These are phyloP conservation scores for Nylanderia fulva DNA, from an alignment of 1,140 invertebrate species.

Conservation along the genomic window DNA sequence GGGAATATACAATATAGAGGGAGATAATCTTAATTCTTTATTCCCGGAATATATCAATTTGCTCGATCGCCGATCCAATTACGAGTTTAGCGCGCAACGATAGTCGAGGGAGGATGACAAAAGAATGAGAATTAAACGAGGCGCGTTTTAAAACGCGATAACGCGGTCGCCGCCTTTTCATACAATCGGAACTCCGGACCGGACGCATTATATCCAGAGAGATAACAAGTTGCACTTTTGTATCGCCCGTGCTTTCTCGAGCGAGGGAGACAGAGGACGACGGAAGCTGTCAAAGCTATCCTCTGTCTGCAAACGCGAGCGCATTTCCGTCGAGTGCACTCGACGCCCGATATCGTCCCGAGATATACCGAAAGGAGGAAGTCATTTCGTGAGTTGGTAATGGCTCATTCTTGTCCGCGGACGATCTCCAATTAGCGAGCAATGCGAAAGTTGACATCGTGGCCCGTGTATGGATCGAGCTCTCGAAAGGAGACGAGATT, in stretches of 20 bases:
- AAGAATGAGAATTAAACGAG: slow-evolving; percentile 47
- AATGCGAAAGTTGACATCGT: slow-evolving; percentile 32
- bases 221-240: slow-evolving; percentile 58
- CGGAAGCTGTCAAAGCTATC: slow-evolving; percentile 20
- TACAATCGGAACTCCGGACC: background rate
- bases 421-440: slow-evolving; percentile 60
- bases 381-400: slow-evolving; percentile 64
- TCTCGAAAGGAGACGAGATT: background rate
- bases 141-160: slow-evolving; percentile 21
- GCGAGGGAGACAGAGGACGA: background rate
- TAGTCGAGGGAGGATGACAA: slow-evolving; percentile 15
- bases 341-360: slow-evolving; percentile 42
- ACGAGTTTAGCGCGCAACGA: slow-evolving; percentile 35
- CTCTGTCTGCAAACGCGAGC: slow-evolving; percentile 56
- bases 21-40: slow-evolving; percentile 37
- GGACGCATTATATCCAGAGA: slow-evolving; percentile 35
- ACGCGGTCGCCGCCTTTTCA: background rate
- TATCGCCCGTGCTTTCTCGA: background rate
- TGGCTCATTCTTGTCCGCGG: slow-evolving; percentile 39
- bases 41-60: slow-evolving; percentile 38
- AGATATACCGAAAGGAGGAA: slow-evolving; percentile 59
- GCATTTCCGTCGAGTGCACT: slow-evolving; percentile 48
- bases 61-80: slow-evolving; percentile 38
- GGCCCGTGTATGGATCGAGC: background rate
- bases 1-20: background rate